Evolutionary conservation across 2,113 vertebrate genomes (phyloP), one percentile per base, ranked within the genome.

Genomic region (Pseudopipra pipra): DNA sequence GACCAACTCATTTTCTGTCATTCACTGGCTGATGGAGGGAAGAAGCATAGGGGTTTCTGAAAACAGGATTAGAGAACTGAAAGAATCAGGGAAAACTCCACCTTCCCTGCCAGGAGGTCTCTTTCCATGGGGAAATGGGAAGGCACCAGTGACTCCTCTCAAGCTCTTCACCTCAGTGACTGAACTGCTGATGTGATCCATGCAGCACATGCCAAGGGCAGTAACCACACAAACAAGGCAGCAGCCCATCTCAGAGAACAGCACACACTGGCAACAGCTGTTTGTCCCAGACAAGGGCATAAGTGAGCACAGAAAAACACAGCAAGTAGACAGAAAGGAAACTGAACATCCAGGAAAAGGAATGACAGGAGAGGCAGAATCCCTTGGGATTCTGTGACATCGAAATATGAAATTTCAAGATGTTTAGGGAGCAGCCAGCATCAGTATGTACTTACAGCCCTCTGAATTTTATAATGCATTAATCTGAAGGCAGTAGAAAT

Each of bases 361-460:
- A 90, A 12, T 23, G 75, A 77, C 79, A 90, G 56, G 55, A 80
- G 47, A 94, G 9, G 41, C 24, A 93, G 67, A 94, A 83, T 24
- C 92, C 52, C 67, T 58, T 77, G 72, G 82, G 90, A 93, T 49
- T 84, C 51, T 65, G 41, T 74, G 67, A 90, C 72, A 93, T 25
- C 88, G 72, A 90, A 92, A 88, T 8, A 61, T 37, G 56, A n/a
- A 80, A 72, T 83, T 91, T 91, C 35, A 92, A 90, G 52, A 67
- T 52, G 61, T 62, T 80, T 55, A 74, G 52, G 51, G 63, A 93
- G 56, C 61, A 90, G 67, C 17, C 7, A 5, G 67, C 59, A 94
- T 75, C 46, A 68, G 28, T 11, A 43, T 3, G 1, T 37, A 78
- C 46, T 66, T 71, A 59, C 5, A 82, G 65, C 55, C 46, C 71